Base-by-base conservation (phyloP, 37 sponge, comb jelly and placozoan species). In the Dysidea cf. avara region DNA sequence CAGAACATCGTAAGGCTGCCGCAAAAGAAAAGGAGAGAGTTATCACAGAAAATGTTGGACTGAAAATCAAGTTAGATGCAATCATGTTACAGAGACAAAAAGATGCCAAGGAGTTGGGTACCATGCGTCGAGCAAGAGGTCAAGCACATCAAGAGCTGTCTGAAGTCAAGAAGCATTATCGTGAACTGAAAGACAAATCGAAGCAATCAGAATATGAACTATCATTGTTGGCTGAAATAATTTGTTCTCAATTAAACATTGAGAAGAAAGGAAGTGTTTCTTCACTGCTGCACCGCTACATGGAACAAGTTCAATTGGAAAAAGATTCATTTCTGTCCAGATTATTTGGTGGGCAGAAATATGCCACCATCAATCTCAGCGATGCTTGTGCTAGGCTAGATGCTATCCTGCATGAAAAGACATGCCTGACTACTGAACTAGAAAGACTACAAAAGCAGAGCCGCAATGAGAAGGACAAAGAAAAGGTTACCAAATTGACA, bases 41-140 rank as follows among this genome's bases (percentile, higher is more conserved):
- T 29, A 55, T 78, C 24, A 64, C 62, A 11, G 80, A 82, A 18
- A 48, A 63, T 0, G 68, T 79, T 20, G n/a, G 53, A 7, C 46
- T 71, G 34, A 80, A n/a, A n/a, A n/a, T n/a, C n/a, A n/a, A n/a
- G n/a, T n/a, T n/a, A n/a, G n/a, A n/a, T n/a, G n/a, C n/a, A n/a
- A n/a, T n/a, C n/a, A n/a, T n/a, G n/a, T n/a, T 38, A 3, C 89
- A 88, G 70, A 60, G 83, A 14, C 77, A 78, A 64, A 70, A 72
- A 52, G 89, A 82, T 40, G 89, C 83, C 28, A 88, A 73, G 70
- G 89, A 88, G 61, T 84, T 88, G 7, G 58, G 53, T 30, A 48
- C 55, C 53, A 88, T 88, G 89, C 55, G 53, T 39, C 63, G 59
- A 16, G 22, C 62, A 26, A 73, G 67, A 11, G 89, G 83, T 30